Evolutionary conservation across 2,888 invertebrate genomes (phyloP), one percentile per base, ranked within the genome.

Genomic region (Eledona agricola): DNA sequence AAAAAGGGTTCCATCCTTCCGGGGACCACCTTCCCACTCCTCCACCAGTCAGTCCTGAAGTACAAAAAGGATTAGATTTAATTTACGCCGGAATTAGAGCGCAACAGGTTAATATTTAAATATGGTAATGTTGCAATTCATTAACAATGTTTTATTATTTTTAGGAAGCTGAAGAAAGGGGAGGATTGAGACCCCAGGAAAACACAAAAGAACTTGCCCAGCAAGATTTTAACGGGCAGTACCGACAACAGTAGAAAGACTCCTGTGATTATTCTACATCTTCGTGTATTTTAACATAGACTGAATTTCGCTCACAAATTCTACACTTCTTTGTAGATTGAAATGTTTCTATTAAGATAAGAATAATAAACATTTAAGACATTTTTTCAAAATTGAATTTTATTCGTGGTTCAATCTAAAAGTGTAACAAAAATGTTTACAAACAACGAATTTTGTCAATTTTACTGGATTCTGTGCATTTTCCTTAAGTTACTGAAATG

Each of bases 11-110:
- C 83, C 86, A 88, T 61, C 88, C 89, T 37, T 81, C 82, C 61
- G 90, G 91, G 0, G 89, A 89, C 73, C 91, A 91, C 72, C 84
- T 91, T 69, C 91, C 91, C 57, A 91, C 91, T 37, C 87, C 90
- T 55, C 90, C 91, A 6, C 90, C 91, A 55, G 87, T 90, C 13
- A 89, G 90, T 42, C 82, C 87, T 57, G 91, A 90, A 79, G 90
- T 91, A 68, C 92, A 92, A 77, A 91, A 90, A 73, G 90, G 91
- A 43, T 80, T 93, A 55, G 92, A 92, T 75, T 84, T 91, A 70
- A 93, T 93, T 75, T 92, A 86, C 74, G 90, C 89, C 51, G 90
- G 90, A 66, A 92, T 92, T 63, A 86, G 85, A 70, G 77, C 81
- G 58, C 83, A 83, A 63, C 77, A 84, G 73, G 86, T 82, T 70